phyloP scores from a whole-genome alignment of 2,888 invertebrate genomes.

The Synergus gifuensis region DNA sequence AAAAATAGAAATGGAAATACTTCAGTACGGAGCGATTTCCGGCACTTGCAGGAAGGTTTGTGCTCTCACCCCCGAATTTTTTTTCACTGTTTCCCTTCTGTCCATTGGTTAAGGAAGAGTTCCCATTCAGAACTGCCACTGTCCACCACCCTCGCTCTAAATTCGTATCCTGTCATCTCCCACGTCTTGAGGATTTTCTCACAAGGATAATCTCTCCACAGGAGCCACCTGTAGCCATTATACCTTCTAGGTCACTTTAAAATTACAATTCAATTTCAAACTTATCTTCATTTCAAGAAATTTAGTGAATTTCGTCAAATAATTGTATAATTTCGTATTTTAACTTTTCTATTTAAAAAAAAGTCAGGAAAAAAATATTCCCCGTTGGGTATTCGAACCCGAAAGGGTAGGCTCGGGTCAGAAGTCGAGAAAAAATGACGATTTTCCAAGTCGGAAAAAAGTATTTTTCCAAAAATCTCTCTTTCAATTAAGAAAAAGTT shows the following conservation, averaged over 20 bases:
- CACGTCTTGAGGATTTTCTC: slow-evolving; percentile 62
- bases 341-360: too few species aligned
- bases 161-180: slow-evolving; percentile 26
- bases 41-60: slow-evolving; percentile 50
- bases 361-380: too few species aligned
- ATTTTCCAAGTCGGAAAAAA: too few species aligned
- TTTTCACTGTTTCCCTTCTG: slow-evolving; percentile 29
- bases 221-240: slow-evolving; percentile 68
- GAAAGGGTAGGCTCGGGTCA: too few species aligned
- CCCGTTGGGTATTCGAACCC: too few species aligned
- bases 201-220: slow-evolving; percentile 63
- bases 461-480: too few species aligned
- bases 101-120: background rate
- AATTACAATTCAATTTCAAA: slow-evolving; percentile 46
- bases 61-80: slow-evolving; percentile 28
- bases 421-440: too few species aligned
- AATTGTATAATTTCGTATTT: too few species aligned
- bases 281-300: background rate
- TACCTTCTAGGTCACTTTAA: slow-evolving; percentile 23
- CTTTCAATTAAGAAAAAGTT: too few species aligned
- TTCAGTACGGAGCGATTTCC: slow-evolving; percentile 47
- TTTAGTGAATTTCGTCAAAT: too few species aligned
- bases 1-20: slow-evolving; percentile 42
- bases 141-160: slow-evolving; percentile 39
- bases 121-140: slow-evolving; percentile 37